These are phyloP conservation scores for Salvelinus sp. DNA, from an alignment of 2,113 vertebrate species.

Conservation along the genomic window DNA sequence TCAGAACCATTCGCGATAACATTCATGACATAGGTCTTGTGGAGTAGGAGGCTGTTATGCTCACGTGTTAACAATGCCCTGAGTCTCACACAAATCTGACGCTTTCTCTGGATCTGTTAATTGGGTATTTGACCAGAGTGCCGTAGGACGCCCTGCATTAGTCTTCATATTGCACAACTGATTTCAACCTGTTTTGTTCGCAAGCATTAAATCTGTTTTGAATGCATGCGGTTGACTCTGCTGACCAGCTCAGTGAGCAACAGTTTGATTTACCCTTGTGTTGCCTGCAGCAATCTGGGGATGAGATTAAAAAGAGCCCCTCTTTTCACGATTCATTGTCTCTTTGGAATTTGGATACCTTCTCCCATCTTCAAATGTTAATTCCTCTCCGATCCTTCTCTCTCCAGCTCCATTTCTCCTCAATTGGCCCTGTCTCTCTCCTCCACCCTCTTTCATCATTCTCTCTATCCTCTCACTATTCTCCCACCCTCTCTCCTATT, in stretches of 20 bases:
- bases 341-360: background rate
- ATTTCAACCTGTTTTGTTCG: conserved; percentile 4
- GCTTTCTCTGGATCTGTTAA: no score
- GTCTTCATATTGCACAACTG: no score
- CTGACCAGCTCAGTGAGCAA: conserved; percentile 41
- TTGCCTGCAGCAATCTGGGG: conserved; percentile 24
- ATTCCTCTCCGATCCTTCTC: conserved; percentile 8
- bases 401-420: conserved; percentile 1
- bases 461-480: conserved; percentile 3
- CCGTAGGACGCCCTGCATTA: no score
- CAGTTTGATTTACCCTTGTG: conserved; percentile 40
- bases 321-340: background rate
- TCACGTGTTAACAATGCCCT: no score
- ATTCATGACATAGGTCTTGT: no score
- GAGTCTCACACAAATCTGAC: no score
- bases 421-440: background rate
- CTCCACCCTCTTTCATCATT: background rate
- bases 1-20: no score
- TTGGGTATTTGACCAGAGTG: no score
- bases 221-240: conserved; percentile 14
- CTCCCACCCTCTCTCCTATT: background rate
- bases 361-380: background rate
- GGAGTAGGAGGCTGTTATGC: no score
- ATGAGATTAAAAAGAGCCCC: background rate
- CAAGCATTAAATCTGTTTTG: conserved; percentile 29